Base-by-base conservation (phyloP, 1,140 invertebrate species). In the Nixonia krombeini region DNA sequence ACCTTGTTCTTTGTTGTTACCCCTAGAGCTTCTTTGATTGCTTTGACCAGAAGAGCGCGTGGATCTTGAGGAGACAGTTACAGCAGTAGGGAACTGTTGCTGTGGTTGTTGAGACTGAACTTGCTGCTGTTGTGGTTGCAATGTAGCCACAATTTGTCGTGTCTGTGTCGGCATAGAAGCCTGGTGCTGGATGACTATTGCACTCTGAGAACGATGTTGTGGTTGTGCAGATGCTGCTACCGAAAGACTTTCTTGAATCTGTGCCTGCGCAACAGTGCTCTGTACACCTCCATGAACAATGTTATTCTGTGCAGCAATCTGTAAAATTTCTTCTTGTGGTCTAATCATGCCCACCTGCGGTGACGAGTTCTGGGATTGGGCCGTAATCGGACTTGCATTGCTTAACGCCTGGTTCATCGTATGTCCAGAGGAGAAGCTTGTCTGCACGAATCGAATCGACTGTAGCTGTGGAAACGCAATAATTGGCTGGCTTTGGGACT, bases 1-100 rank as follows among this genome's bases (percentile, higher is more conserved):
- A 9, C 76, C 69, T 52, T 81, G 77, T 38, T 86, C 84, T 51
- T 83, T 86, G 21, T 79, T 81, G 16, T 61, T 70, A 10, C 72
- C 84, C 72, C 79, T 81, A 1, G 83, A 80, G 37, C 83, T 72
- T 44, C 88, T 69, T 4, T 86, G 82, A 49, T 82, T 80, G 21
- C 80, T 73, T 41, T 86, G 85, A 25, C 75, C 81, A 1, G 84
- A 84, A 1, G 86, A 84, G 18, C 88, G 79, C 0, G 85, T 82
- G 10, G 88, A 76, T 71, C 87, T 87, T 1, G 87, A 86, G 15
- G 86, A 73, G 5, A 86, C 84, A 28, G 85, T 83, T 1, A 85
- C 81, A 35, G 83, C 84, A 25, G 86, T 40, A 10, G 72, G 73
- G 38, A 64, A 72, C 17, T 72, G 76, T n/a, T 72, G 78, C 23